Conservation (phyloP, 2,888 invertebrate genomes). For the Dynastes maya region DNA sequence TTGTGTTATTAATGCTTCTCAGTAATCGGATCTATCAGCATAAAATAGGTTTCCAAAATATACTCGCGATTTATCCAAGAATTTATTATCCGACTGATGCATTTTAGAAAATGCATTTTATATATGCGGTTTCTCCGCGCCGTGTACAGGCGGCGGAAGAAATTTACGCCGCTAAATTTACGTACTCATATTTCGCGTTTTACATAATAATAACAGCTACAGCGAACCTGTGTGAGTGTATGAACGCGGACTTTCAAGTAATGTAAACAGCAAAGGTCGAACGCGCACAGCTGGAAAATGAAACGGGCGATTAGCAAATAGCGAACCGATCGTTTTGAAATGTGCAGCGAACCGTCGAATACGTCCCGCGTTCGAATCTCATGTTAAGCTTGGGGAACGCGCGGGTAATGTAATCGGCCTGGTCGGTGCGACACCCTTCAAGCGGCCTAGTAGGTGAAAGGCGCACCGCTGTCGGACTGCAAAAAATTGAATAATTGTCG, state of each 20-base stretch:
- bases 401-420: constrained; percentile 39
- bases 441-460: constrained; percentile 45
- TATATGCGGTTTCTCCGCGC: neutral
- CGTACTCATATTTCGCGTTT: neutral
- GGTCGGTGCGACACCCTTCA: constrained; percentile 42
- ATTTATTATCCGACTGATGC: neutral
- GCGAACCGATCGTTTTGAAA: constrained; percentile 41
- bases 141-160: neutral
- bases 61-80: too few species aligned
- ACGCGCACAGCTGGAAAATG: constrained; percentile 34
- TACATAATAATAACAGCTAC: neutral
- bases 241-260: constrained; percentile 28
- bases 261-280: constrained; percentile 43
- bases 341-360: constrained; percentile 41
- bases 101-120: neutral
- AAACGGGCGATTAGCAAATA: constrained; percentile 40
- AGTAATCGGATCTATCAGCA: too few species aligned
- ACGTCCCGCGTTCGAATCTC: constrained; percentile 32
- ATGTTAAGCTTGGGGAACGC: constrained; percentile 28
- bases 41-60: too few species aligned
- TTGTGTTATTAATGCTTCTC: too few species aligned
- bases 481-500: constrained; percentile 40
- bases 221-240: neutral
- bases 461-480: constrained; percentile 16
- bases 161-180: constrained; percentile 1